Conservation (phyloP, 2,797 vertebrate species). For the Spheniscus humboldti region DNA sequence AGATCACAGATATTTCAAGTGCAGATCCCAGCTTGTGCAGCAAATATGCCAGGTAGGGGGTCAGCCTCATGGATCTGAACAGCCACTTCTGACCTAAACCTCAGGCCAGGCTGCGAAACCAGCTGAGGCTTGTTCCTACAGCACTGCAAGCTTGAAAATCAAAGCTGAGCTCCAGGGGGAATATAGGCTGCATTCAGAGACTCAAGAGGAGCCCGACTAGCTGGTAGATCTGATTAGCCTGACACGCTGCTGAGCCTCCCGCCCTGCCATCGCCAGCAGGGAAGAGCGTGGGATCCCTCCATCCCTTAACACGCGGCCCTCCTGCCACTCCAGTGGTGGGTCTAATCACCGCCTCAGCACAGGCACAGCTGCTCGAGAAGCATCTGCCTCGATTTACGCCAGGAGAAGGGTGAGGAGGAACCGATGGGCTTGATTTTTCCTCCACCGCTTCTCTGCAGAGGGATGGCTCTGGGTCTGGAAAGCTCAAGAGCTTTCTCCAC, state of each 20-base stretch:
- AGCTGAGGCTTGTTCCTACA: neutral
- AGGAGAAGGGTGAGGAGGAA: neutral
- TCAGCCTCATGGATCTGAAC: neutral
- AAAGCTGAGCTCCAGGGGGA: neutral
- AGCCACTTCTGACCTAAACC: neutral
- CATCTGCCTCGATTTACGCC: rapidly evolving
- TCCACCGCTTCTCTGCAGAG: neutral
- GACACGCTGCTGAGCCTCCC: neutral
- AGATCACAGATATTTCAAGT: neutral
- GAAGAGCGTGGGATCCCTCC: neutral
- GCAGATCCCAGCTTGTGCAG: neutral
- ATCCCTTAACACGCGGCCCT: neutral
- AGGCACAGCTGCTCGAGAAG: neutral
- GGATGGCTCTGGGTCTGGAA: neutral
- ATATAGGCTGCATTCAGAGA: neutral
- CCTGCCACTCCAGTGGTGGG: neutral
- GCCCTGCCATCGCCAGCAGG: neutral
- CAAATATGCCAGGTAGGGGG: neutral
- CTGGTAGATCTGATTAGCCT: neutral
- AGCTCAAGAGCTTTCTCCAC: neutral
- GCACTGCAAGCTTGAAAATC: neutral
- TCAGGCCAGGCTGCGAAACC: neutral
- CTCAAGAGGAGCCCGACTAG: neutral
- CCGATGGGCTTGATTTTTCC: neutral
- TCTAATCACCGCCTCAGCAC: neutral